phyloP scores from a whole-genome alignment of 2,113 vertebrate genomes.

The Lagopus leucura region DNA sequence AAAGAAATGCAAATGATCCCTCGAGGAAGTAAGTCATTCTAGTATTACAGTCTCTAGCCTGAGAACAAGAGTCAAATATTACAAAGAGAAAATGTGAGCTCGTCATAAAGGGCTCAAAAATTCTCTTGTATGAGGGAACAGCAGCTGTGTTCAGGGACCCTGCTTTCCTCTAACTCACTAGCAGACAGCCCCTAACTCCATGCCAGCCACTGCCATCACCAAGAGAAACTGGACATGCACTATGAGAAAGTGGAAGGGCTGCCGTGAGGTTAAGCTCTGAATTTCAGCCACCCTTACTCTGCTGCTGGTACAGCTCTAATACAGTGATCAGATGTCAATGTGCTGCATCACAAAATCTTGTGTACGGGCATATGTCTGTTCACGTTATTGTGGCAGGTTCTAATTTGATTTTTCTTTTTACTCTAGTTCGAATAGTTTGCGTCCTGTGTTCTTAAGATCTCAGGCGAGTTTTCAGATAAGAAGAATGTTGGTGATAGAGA shows the following conservation, averaged over 20 bases:
- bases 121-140: not conserved
- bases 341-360: not conserved
- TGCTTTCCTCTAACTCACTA: not conserved
- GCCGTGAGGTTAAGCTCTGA: not conserved
- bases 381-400: accelerated
- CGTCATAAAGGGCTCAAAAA: not conserved
- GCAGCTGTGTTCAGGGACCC: accelerated
- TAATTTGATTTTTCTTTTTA: not conserved
- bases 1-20: not conserved
- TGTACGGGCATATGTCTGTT: not conserved
- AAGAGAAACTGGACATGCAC: not conserved
- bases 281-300: not conserved
- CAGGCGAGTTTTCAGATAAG: not conserved
- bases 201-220: not conserved
- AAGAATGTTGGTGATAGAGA: not conserved
- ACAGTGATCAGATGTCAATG: not conserved
- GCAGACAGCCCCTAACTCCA: not conserved
- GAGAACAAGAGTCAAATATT: not conserved
- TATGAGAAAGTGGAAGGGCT: accelerated
- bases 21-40: not conserved
- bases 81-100: not conserved
- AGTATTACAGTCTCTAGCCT: not conserved
- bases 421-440: not conserved
- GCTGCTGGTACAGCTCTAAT: not conserved
- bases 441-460: not conserved